These are phyloP conservation scores for Homarus gammarus DNA, from an alignment of 2,888 invertebrate species.

Conservation along the genomic window DNA sequence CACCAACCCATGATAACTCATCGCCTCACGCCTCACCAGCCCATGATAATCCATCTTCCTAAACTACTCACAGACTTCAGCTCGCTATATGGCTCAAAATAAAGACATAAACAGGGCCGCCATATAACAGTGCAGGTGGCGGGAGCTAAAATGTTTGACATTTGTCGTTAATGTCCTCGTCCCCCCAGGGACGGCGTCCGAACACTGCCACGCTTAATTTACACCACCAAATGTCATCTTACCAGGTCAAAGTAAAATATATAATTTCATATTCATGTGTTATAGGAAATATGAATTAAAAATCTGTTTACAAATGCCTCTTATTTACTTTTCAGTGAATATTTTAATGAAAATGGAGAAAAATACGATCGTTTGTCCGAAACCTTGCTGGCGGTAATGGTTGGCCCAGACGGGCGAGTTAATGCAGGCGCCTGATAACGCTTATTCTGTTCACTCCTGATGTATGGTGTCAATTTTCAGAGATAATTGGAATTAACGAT, in stretches of 20 bases:
- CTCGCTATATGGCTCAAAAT: neutral
- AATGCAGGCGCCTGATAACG: slow-evolving; percentile 42
- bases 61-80: slow-evolving; percentile 13
- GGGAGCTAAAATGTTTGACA: slow-evolving; percentile 40
- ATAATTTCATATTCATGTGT: too few relatives aligned
- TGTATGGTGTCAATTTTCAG: neutral
- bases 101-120: slow-evolving; percentile 43
- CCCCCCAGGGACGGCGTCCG: slow-evolving; percentile 6
- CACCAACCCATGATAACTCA: too few relatives aligned
- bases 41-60: too few relatives aligned
- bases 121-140: slow-evolving; percentile 36
- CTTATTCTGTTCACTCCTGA: neutral
- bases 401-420: slow-evolving; percentile 22
- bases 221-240: too few relatives aligned
- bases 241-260: too few relatives aligned
- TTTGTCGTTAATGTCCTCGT: slow-evolving; percentile 30
- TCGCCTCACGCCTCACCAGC: neutral
- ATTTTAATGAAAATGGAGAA: neutral
- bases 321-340: too few relatives aligned
- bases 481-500: neutral
- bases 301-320: too few relatives aligned
- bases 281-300: too few relatives aligned
- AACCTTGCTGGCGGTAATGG: neutral
- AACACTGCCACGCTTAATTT: neutral
- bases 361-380: neutral